A percentile compares a stretch with the other conserved stretches of the same genome.
Evolutionary conservation across 2,113 vertebrate species (phyloP).

Genomic region (Noturus placidus): DNA sequence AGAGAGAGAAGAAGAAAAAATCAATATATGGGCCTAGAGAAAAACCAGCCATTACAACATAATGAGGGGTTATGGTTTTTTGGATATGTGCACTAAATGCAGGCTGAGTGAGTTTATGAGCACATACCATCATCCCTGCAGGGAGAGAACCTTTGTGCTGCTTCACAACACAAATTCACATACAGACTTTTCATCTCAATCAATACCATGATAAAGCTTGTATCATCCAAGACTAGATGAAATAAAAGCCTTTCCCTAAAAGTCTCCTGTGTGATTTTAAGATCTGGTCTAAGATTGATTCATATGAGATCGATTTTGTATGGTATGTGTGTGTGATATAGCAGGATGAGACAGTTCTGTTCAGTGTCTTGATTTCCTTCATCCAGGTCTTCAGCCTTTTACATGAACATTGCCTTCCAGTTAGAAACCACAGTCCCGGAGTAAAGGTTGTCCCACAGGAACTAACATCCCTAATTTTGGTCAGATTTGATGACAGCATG

Average conservation of each 20-base stretch:
- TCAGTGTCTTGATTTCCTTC: not conserved
- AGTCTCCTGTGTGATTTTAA: constrained; percentile 25
- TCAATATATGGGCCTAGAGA: constrained; percentile 33
- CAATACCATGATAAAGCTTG: constrained; percentile 11
- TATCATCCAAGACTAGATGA: not conserved
- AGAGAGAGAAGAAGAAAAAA: constrained; percentile 7
- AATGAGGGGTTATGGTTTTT: constrained; percentile 71
- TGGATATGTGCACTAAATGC: constrained; percentile 68
- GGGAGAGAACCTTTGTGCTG: not conserved
- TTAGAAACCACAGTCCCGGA: not conserved
- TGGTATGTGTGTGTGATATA: not conserved
- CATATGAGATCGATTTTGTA: not conserved
- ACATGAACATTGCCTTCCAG: not conserved
- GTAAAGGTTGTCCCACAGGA: not conserved
- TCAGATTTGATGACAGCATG: not conserved
- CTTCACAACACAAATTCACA: not conserved
- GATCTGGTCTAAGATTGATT: constrained; percentile 18
- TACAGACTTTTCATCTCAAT: constrained; percentile 21
- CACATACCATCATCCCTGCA: constrained; percentile 18
- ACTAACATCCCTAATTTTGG: not conserved
- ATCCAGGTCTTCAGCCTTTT: not conserved
- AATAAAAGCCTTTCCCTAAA: constrained; percentile 12
- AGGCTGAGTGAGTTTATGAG: constrained; percentile 61
- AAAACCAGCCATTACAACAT: constrained; percentile 65
- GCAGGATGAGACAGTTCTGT: not conserved